phyloP scores from a whole-genome alignment of 1,140 invertebrate genomes.

The Lethrus apterus region DNA sequence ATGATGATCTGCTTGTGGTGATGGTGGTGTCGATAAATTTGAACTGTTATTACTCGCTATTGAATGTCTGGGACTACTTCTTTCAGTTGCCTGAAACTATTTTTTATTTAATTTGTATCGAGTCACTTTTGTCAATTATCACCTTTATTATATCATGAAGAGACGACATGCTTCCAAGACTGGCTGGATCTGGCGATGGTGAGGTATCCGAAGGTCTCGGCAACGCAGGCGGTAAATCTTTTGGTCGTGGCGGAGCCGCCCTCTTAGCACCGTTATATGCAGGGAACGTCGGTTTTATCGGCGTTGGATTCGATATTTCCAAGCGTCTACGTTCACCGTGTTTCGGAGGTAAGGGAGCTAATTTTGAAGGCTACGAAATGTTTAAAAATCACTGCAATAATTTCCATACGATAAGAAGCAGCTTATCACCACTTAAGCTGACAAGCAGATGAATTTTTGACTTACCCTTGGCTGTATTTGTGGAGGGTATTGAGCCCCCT shows the following conservation, averaged over 20 bases:
- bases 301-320: conserved; percentile 46
- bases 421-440: neutral
- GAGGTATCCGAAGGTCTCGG: conserved; percentile 50
- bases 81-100: conserved; percentile 32
- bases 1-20: conserved; percentile 63
- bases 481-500: conserved; percentile 31
- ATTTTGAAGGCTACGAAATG: conserved; percentile 22
- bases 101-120: neutral
- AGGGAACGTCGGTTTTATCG: conserved; percentile 38
- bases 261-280: conserved; percentile 49
- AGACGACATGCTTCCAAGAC: conserved; percentile 64
- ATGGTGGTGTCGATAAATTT: conserved; percentile 70
- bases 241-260: conserved; percentile 48
- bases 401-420: neutral
- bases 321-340: conserved; percentile 39
- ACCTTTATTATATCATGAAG: conserved; percentile 62
- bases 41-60: conserved; percentile 77
- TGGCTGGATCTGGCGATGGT: conserved; percentile 47
- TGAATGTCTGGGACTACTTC: conserved; percentile 55
- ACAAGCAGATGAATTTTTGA: neutral
- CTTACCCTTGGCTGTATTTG: conserved; percentile 40
- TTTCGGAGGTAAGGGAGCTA: conserved; percentile 36
- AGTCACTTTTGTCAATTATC: conserved; percentile 5
- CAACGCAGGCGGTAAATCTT: conserved; percentile 53
- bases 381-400: neutral